phyloP scores from a whole-genome alignment of 2,888 invertebrate species.

The Lypha dubia region DNA sequence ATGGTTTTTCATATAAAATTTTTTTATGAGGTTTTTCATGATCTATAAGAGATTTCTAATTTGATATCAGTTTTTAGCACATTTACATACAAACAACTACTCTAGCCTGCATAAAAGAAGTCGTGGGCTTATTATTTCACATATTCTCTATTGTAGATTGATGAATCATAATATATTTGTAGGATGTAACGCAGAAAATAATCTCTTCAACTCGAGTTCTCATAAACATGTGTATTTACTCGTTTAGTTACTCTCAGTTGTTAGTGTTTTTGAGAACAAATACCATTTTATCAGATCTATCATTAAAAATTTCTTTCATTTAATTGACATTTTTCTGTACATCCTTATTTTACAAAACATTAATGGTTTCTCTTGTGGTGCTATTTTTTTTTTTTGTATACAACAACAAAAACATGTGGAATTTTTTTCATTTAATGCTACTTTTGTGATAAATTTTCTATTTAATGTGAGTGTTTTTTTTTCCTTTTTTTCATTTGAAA shows the following conservation, averaged over 20 bases:
- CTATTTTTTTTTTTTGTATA: too few relatives aligned
- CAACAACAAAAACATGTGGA: not conserved
- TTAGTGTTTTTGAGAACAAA: not conserved
- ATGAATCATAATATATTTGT: conserved; percentile 2
- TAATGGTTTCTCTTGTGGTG: not conserved
- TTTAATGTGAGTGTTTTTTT: not conserved
- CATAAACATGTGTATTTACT: too few relatives aligned
- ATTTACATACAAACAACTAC: too few relatives aligned
- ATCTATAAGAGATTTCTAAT: too few relatives aligned
- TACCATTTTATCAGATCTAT: not conserved
- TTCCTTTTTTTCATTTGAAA: not conserved
- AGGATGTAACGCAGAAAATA: not conserved
- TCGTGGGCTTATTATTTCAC: not conserved
- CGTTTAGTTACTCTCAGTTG: too few relatives aligned
- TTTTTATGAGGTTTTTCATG: too few relatives aligned
- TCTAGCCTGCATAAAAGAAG: too few relatives aligned
- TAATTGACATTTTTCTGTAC: not conserved
- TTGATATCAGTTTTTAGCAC: too few relatives aligned
- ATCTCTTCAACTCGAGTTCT: not conserved
- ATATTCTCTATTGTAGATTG: not conserved
- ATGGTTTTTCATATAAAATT: too few relatives aligned
- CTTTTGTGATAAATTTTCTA: conserved; percentile 48
- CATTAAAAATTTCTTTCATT: not conserved
- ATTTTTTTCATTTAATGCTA: not conserved
- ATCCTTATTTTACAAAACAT: not conserved